Evolutionary conservation across 2,113 vertebrate genomes (phyloP), one percentile per base, ranked within the genome.

Genomic region (Actenoides hombroni): DNA sequence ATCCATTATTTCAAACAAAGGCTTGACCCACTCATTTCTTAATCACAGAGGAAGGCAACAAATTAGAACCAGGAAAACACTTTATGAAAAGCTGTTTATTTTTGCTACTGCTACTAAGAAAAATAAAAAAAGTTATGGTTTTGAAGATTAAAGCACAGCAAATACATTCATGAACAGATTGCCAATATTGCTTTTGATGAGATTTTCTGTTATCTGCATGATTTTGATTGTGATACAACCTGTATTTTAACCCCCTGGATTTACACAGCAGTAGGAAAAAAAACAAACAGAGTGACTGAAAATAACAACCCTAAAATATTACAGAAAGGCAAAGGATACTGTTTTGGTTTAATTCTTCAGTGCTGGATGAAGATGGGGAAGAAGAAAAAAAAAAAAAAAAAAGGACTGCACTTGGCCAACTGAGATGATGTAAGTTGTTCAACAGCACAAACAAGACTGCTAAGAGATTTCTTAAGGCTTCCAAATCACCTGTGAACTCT

Each of bases 391-490:
- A 3, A 5, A 5, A 17, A 61, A n/a, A 15, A 39, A 53, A 69
- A 59, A 33, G 2, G 21, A 40, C 35, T 54, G 28, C 17, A 69
- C 26, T 86, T 79, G 80, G 80, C 73, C 90, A 92, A 28, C n/a
- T 46, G 73, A 90, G 65, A 88, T 71, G 56, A 49, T 60, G 53
- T 44, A 89, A 91, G 29, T 14, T 5, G 25, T 69, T 77, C 74
- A 94, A 57, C 74, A 88, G 56, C 39, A 94, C 78, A 95, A 92
- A 83, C 80, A 91, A 76, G 69, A 61, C 57, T 61, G 44, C 63
- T 80, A 69, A 76, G 40, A 69, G 69, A 89, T 92, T 94, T 89
- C 86, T 63, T 89, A 87, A 86, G n/a, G 70, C 44, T 88, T 95
- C 81, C 42, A 71, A 84, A 94, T 49, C 76, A 92, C 54, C 29